phyloP scores from a whole-genome alignment of 2,888 invertebrate genomes.

The Troides oblongomaculatus region DNA sequence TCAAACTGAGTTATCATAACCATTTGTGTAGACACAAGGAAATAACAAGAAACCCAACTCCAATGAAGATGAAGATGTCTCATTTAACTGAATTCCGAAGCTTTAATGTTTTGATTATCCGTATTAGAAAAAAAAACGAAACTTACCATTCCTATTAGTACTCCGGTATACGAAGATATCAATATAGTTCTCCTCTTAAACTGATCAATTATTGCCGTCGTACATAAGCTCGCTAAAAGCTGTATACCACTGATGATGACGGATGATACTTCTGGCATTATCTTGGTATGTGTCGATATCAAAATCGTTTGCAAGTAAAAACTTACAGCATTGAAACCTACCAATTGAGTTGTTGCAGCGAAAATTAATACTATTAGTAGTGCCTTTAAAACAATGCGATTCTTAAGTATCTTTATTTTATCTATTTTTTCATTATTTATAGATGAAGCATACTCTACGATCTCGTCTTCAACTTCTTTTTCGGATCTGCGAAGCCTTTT shows the following conservation, averaged over 20 bases:
- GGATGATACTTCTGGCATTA: slow-evolving; percentile 49
- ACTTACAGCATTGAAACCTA: slow-evolving; percentile 49
- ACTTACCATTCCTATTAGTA: slow-evolving; percentile 44
- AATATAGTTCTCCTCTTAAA: slow-evolving; percentile 49
- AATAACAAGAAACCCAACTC: too few relatives aligned
- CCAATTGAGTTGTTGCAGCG: slow-evolving; percentile 38
- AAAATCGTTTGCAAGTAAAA: slow-evolving; percentile 56
- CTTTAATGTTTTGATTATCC: neutral
- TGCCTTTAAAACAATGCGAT: slow-evolving; percentile 39
- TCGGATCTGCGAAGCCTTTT: slow-evolving; percentile 50
- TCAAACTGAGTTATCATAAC: too few relatives aligned
- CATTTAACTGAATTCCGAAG: too few relatives aligned
- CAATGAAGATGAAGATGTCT: too few relatives aligned
- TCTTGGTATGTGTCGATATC: slow-evolving; percentile 48
- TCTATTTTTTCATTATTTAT: slow-evolving; percentile 28
- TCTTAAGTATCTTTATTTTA: slow-evolving; percentile 36
- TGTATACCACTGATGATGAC: slow-evolving; percentile 52
- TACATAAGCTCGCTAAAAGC: slow-evolving; percentile 46
- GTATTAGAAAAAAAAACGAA: neutral
- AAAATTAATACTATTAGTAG: slow-evolving; percentile 36
- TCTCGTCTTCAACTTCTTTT: slow-evolving; percentile 45
- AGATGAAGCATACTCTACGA: slow-evolving; percentile 46
- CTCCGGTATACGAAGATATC: slow-evolving; percentile 35
- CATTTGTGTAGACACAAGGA: too few relatives aligned
- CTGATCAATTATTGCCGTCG: slow-evolving; percentile 43